Conservation (phyloP, 92 coral and sea anemone species). For the Zoanthus sociatus region DNA sequence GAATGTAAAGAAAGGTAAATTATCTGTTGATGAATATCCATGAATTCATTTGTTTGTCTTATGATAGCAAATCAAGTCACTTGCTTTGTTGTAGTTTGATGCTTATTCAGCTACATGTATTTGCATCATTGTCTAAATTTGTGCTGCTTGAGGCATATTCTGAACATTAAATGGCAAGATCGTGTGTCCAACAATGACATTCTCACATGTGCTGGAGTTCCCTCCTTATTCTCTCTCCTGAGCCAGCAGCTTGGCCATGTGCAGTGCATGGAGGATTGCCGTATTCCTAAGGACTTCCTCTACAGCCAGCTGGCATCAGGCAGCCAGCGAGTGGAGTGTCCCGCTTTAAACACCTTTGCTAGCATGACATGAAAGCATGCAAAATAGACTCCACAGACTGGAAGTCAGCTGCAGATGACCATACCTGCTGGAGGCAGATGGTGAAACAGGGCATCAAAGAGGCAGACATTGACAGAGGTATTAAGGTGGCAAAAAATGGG, state of each 20-base stretch:
- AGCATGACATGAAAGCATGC: background rate
- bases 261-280: background rate
- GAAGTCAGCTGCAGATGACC: background rate
- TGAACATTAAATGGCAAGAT: background rate
- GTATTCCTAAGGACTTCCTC: too few species aligned
- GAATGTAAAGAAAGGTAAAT: constrained; percentile 64
- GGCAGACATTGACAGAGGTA: background rate
- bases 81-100: too few species aligned
- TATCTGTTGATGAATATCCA: too few species aligned
- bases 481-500: background rate
- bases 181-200: background rate
- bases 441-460: constrained; percentile 8
- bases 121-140: background rate
- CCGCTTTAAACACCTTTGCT: background rate
- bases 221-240: constrained; percentile 27
- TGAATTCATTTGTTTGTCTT: too few species aligned
- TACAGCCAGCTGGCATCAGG: background rate
- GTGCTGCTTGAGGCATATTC: background rate
- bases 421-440: background rate
- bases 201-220: background rate
- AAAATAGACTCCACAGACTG: constrained; percentile 1
- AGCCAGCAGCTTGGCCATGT: constrained; percentile 22
- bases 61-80: too few species aligned
- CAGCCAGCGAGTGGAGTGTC: background rate
- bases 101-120: background rate